Base-by-base conservation (phyloP, 2,797 vertebrate genomes). In the Amphiprion clarkii region DNA sequence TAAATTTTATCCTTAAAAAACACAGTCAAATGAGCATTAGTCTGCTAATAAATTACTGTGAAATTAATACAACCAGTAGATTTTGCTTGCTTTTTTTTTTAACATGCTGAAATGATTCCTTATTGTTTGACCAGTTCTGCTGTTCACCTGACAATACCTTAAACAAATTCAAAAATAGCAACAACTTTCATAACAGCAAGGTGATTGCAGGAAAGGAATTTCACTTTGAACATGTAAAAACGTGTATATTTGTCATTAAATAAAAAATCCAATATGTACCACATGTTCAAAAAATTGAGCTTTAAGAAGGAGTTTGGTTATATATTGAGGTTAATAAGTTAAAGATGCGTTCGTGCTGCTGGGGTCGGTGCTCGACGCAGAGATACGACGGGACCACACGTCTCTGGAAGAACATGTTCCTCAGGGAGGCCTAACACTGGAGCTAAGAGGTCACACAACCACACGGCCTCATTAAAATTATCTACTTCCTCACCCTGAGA, bases 391-490 rank as follows among this genome's bases (percentile, higher is more conserved):
- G 77, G 83, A 68, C 85, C 88, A 86, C 88, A 85, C 55, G 5
- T 74, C 70, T 69, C 25, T 55, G 60, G 53, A 48, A 80, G 67
- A 33, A 5, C 54, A 57, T 75, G 68, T 52, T 64, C 68, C 72
- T 76, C 67, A 74, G 82, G 79, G 85, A 82, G 87, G 87, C 78
- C 70, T 29, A 55, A 74, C 40, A 17, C 52, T 69, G 52, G 19
- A 67, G 63, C 79, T 25, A 54, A 68, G 75, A 91, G 88, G 84
- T 89, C 87, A 83, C 46, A 64, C 31, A 23, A 55, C 57, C 7
- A 4, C 71, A 78, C 16, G 11, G 61, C 74, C 74, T 89, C 89
- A 90, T 92, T 89, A 88, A 85, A 89, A 84, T 89, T 40, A 89
- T 89, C 87, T 88, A 25, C 74, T 61, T 78, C 69, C 51, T 73